A percentile compares a stretch with the other conserved stretches of the same genome.
These are phyloP conservation scores for Tetropium fuscum DNA, from an alignment of 2,888 invertebrate genomes.

Conservation along the genomic window DNA sequence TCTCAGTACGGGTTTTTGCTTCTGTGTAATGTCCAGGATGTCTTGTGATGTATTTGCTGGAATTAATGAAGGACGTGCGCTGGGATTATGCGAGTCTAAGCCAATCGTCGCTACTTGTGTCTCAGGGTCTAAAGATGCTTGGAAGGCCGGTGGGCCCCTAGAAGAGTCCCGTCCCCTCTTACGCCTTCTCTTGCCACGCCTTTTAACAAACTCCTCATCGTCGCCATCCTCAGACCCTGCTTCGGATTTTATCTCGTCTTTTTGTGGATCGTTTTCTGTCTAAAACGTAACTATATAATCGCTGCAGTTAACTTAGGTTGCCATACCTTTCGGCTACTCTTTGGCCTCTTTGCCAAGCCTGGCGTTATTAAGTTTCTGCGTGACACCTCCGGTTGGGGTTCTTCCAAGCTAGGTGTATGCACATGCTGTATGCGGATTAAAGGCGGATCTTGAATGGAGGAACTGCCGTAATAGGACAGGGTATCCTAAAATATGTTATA, in stretches of 20 bases:
- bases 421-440: constrained; percentile 59
- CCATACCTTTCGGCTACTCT: constrained; percentile 24
- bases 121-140: constrained; percentile 73
- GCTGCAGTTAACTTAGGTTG: no score
- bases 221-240: constrained; percentile 71
- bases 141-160: constrained; percentile 58
- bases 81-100: constrained; percentile 74
- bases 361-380: constrained; percentile 23
- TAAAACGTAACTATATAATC: not conserved
- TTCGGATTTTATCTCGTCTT: constrained; percentile 47
- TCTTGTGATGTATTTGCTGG: constrained; percentile 51
- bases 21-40: constrained; percentile 26
- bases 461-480: constrained; percentile 67
- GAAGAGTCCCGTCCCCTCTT: constrained; percentile 63
- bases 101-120: constrained; percentile 70
- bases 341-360: constrained; percentile 32
- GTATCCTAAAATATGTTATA: constrained; percentile 64
- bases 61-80: constrained; percentile 75
- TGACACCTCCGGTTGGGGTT: constrained; percentile 32
- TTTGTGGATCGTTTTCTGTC: constrained; percentile 19
- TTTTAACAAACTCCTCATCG: constrained; percentile 71
- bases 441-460: constrained; percentile 63
- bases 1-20: constrained; percentile 24
- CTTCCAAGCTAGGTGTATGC: constrained; percentile 49
- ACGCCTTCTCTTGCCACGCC: constrained; percentile 69